Conservation (phyloP, 2,888 invertebrate species). For the Miltochrista miniata region DNA sequence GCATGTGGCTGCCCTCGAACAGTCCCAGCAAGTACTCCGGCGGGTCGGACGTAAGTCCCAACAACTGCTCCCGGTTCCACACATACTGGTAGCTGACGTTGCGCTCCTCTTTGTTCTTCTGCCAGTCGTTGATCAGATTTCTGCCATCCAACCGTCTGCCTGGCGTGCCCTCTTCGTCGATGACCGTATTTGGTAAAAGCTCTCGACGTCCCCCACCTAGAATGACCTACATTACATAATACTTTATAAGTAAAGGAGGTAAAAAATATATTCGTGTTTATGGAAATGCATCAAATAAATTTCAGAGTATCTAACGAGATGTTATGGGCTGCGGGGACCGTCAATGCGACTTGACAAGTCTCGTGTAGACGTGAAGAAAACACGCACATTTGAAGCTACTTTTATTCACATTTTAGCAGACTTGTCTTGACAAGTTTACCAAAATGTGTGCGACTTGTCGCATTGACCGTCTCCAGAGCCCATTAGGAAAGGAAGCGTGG, state of each 20-base stretch:
- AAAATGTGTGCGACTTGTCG: no score
- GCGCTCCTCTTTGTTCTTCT: slow-evolving; percentile 61
- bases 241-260: neutral
- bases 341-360: no score
- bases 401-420: no score
- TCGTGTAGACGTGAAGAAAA: no score
- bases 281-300: no score
- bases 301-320: no score
- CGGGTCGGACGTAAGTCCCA: slow-evolving; percentile 56
- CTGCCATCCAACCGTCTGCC: slow-evolving; percentile 83
- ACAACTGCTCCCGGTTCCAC: slow-evolving; percentile 84
- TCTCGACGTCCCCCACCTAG: slow-evolving; percentile 89
- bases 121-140: slow-evolving; percentile 88
- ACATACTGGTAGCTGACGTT: slow-evolving; percentile 76
- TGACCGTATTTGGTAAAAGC: slow-evolving; percentile 81
- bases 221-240: slow-evolving; percentile 78
- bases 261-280: no score
- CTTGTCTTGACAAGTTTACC: no score
- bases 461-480: no score
- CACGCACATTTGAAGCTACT: no score
- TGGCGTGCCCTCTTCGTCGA: slow-evolving; percentile 77
- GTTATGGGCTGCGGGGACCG: no score
- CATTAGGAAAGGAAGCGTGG: no score
- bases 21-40: slow-evolving; percentile 86
- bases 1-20: slow-evolving; percentile 85